These are phyloP conservation scores for Tichodroma muraria DNA, from an alignment of 2,113 vertebrate species.

Conservation along the genomic window DNA sequence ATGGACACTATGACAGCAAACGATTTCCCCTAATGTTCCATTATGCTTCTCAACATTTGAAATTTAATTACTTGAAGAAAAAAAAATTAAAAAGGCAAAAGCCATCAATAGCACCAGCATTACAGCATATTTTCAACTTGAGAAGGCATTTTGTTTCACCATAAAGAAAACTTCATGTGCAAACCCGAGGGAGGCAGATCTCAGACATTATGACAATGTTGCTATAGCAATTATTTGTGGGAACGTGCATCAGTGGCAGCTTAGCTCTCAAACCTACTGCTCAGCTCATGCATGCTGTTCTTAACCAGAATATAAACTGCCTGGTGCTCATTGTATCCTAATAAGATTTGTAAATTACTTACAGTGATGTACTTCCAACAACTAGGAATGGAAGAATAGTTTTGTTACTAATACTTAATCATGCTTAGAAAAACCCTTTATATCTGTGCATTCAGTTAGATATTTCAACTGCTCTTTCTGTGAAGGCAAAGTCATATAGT, in stretches of 20 bases:
- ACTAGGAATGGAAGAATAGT: not conserved
- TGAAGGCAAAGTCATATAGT: not conserved
- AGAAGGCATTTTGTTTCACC: constrained; percentile 60
- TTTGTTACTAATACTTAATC: not conserved
- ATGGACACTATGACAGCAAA: constrained; percentile 12
- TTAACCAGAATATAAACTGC: constrained; percentile 40
- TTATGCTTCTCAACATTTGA: constrained; percentile 45
- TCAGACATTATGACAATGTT: constrained; percentile 64
- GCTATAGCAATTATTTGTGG: constrained; percentile 69
- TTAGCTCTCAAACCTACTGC: constrained; percentile 33
- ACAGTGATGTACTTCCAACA: constrained; percentile 4
- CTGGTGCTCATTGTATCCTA: constrained; percentile 7
- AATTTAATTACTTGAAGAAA: constrained; percentile 43
- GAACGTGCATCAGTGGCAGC: constrained; percentile 22
- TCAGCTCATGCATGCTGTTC: constrained; percentile 28
- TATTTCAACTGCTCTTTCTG: not conserved
- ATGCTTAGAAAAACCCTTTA: not conserved
- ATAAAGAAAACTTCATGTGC: constrained; percentile 63
- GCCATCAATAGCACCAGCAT: not conserved
- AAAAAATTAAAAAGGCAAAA: not conserved
- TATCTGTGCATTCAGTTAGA: not conserved
- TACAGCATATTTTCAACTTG: constrained; percentile 32
- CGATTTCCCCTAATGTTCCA: not conserved
- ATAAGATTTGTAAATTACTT: constrained; percentile 50
- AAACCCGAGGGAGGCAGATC: constrained; percentile 57